Base-by-base conservation (phyloP, 2,113 vertebrate species). In the Dryoscopus gambensis region DNA sequence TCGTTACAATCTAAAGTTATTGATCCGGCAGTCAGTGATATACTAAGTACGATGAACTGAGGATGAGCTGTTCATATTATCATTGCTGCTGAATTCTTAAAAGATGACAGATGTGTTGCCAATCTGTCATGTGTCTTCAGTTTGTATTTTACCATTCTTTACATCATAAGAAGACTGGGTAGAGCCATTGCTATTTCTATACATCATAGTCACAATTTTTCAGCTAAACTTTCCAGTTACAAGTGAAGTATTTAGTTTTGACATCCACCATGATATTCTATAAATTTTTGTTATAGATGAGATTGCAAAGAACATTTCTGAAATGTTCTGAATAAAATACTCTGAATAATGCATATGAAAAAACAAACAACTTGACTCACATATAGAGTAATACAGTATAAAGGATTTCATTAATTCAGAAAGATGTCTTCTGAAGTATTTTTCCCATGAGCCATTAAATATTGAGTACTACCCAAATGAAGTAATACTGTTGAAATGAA, bases 321-420 rank as follows among this genome's bases (percentile, higher is more conserved):
- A 91, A 94, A 69, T 31, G 53, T 67, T 64, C 25, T 5, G 4
- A 52, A 78, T 63, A 73, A 76, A 95, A 87, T 50, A 62, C 11
- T 57, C 17, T 93, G 70, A 93, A 70, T 74, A 94, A 96, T 73
- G 57, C 49, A 57, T 62, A 88, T 14, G 24, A 62, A 77, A 90
- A 95, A 94, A 14, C 12, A 77, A 95, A 63, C 59, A 83, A 49
- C 65, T 91, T 89, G 57, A 76, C 71, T 94, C 84, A 83, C 74
- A 81, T 46, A 89, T 5, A 59, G 33, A 68, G 19, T 56, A 71
- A 60, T 63, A 56, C 10, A 30, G 11, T 56, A 44, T 16, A 79
- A 87, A 73, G 27, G 24, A 70, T 52, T 86, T 93, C 27, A 87
- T 92, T 70, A 77, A 87, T 87, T 91, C 70, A 74, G 67, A 91